These are phyloP conservation scores for Anastrepha obliqua DNA, from an alignment of 1,140 invertebrate genomes.

Conservation along the genomic window DNA sequence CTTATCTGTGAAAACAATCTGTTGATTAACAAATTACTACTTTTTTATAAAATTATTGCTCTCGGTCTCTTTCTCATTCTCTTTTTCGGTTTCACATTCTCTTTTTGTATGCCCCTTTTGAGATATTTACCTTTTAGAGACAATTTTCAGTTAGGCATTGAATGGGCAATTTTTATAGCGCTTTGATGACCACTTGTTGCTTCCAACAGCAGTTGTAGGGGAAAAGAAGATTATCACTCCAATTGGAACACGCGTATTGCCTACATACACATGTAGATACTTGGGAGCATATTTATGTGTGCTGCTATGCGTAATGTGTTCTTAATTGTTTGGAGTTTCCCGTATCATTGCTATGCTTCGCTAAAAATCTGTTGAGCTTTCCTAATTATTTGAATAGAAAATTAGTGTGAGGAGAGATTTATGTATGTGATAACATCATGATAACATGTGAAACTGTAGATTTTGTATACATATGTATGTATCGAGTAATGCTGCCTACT, in stretches of 20 bases:
- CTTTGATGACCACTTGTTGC: slow-evolving; percentile 20
- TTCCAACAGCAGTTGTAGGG: not conserved
- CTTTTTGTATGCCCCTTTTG: not conserved
- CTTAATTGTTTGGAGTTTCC: slow-evolving; percentile 15
- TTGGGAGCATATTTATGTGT: not conserved
- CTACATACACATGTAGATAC: not conserved
- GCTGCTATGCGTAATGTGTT: not conserved
- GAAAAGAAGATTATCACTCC: slow-evolving; percentile 1
- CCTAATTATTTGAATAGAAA: not conserved
- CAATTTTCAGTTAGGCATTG: not conserved
- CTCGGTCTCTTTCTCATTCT: not conserved
- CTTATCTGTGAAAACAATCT: not conserved
- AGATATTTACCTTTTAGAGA: not conserved
- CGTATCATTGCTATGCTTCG: not conserved
- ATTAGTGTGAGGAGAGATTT: too few species aligned
- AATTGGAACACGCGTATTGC: not conserved
- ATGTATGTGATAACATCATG: too few species aligned
- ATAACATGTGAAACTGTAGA: too few species aligned
- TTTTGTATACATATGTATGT: too few species aligned
- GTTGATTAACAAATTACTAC: not conserved
- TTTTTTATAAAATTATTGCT: not conserved
- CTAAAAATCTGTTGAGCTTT: not conserved
- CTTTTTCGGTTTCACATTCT: not conserved
- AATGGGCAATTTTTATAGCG: not conserved
- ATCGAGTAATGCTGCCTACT: too few species aligned